Evolutionary conservation across 2,797 vertebrate species (phyloP).

Genomic region (Schizopygopsis malacanthus): DNA sequence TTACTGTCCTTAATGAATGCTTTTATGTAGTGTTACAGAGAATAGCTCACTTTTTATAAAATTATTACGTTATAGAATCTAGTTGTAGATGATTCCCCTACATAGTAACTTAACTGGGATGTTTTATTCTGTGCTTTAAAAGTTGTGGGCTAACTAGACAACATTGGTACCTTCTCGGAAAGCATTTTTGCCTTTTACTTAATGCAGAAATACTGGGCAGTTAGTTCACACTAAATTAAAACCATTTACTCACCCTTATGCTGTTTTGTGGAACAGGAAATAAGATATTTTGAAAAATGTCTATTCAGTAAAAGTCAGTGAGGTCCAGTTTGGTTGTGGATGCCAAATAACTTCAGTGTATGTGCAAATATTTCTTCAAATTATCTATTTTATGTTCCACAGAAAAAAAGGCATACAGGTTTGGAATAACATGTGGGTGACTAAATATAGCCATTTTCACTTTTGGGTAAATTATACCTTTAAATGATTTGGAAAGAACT

Average conservation of each 20-base stretch:
- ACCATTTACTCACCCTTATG: not conserved
- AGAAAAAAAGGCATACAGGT: not conserved
- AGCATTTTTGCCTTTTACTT: not conserved
- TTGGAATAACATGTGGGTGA: not conserved
- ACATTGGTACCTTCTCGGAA: not conserved
- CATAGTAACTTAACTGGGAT: not conserved
- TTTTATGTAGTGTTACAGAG: not conserved
- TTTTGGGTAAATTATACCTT: not conserved
- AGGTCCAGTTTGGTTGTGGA: not conserved
- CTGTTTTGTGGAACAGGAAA: not conserved
- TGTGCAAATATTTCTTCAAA: not conserved
- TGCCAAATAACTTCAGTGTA: not conserved
- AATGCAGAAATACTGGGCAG: not conserved
- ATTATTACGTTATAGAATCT: not conserved
- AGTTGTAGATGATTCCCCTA: not conserved
- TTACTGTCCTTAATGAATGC: not conserved
- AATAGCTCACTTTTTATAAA: not conserved
- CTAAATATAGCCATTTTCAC: not conserved
- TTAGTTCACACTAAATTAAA: not conserved
- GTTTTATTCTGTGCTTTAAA: not conserved
- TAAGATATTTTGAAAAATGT: not conserved
- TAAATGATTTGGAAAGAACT: constrained; percentile 5
- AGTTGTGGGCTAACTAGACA: not conserved
- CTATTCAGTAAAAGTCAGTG: not conserved
- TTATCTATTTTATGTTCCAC: not conserved